Evolutionary conservation across 2,113 vertebrate genomes (phyloP), one percentile per base, ranked within the genome.

Genomic region (Verasper variegatus): DNA sequence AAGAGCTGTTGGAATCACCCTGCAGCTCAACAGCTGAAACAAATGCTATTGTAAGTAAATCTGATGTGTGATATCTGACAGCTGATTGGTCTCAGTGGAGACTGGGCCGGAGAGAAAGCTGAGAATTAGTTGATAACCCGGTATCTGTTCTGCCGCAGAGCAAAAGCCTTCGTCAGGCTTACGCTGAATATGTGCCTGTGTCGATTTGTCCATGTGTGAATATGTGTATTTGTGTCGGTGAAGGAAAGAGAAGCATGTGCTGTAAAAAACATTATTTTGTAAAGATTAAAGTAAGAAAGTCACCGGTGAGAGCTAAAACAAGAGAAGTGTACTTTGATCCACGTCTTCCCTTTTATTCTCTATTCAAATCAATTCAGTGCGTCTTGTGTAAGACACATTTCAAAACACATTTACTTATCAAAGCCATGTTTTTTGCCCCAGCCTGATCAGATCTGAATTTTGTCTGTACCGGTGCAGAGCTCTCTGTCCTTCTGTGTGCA

Each of bases 11-110:
- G 2, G 40, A 37, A 68, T 79, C 20, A 26, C 40, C 51, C 61
- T 73, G 37, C 37, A 52, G 27, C 49, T 85, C 18, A 68, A 31
- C 51, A 56, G 58, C 20, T n/a, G 13, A 68, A 49, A 23, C 40
- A 68, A 65, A 35, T 75, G 52, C 76, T 47, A 21, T 57, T 68
- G 7, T 63, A 59, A 64, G 76, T 37, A 59, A 74, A 72, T 74
- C 37, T n/a, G 42, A 27, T 60, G 24, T 54, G 23, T 1, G 24
- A 42, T 42, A 3, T 42, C 10, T 42, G 40, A 42, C 10, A 42
- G 40, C 12, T 21, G 52, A 68, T 24, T 47, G 23, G 42, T 49
- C 62, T 18, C 17, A 26, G 57, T 64, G 20, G 52, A 21, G 35
- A 68, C 40, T 1, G 5, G 42, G 70, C 72, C 45, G 40, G 24